Evolutionary conservation across 2,888 invertebrate species (phyloP).

Genomic region (Deroplatys truncata): DNA sequence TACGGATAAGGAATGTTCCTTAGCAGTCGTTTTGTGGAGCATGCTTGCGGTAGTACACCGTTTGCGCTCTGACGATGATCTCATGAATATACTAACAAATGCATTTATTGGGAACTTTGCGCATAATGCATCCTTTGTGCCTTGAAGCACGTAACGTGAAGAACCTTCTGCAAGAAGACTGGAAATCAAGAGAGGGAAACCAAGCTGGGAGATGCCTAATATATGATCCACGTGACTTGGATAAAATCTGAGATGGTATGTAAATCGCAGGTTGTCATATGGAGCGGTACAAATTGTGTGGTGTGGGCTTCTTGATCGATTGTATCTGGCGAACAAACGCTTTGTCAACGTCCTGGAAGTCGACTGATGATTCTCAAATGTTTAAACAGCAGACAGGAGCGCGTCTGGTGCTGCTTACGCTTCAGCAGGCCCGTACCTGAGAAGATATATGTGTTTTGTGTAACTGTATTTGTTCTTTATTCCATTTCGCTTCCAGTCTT

Average conservation of each 20-base stretch:
- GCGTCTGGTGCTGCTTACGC: background rate
- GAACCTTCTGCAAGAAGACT: background rate
- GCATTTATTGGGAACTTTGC: background rate
- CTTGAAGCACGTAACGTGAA: background rate
- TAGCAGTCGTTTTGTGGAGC: background rate
- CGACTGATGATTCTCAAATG: background rate
- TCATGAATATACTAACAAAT: background rate
- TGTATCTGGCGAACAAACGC: background rate
- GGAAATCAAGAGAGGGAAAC: background rate
- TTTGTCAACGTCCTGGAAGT: background rate
- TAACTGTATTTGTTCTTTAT: background rate
- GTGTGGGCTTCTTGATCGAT: background rate
- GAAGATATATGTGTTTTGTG: background rate
- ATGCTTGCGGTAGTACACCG: background rate
- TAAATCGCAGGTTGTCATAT: background rate
- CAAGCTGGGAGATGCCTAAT: background rate
- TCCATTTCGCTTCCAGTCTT: background rate
- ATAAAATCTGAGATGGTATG: background rate
- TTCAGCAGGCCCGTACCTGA: background rate
- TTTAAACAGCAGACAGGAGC: background rate
- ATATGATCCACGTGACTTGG: background rate
- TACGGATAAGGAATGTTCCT: too few relatives aligned
- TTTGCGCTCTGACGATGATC: background rate
- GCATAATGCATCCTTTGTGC: background rate
- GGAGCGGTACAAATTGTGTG: background rate